These are phyloP conservation scores for Sebastes iracundus DNA, from an alignment of 2,797 vertebrate species.

Conservation along the genomic window DNA sequence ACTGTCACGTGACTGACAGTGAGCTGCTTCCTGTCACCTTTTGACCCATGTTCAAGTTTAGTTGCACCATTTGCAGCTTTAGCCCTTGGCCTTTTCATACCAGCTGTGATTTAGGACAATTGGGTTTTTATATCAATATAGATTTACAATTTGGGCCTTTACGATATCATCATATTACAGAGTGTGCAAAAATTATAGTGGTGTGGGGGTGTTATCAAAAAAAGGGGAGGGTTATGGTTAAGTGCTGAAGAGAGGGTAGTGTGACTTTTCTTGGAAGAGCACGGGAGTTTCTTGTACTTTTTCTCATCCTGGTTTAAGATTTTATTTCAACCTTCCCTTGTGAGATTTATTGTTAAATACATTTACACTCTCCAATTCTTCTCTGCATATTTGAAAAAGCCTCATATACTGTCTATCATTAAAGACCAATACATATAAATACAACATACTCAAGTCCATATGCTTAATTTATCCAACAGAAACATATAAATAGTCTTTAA, in stretches of 20 bases:
- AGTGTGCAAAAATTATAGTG: too few relatives aligned
- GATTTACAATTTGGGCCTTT: not conserved
- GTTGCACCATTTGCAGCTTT: not conserved
- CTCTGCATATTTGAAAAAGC: not conserved
- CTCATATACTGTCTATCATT: not conserved
- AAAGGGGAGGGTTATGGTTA: not conserved
- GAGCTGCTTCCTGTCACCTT: slow-evolving; percentile 8
- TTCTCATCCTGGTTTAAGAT: not conserved
- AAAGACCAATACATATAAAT: not conserved
- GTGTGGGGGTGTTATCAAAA: not conserved
- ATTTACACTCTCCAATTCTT: not conserved
- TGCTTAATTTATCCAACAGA: not conserved
- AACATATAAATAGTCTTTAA: not conserved
- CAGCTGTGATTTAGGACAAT: not conserved
- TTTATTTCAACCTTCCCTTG: not conserved
- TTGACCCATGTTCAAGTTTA: slow-evolving; percentile 7
- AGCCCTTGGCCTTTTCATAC: not conserved
- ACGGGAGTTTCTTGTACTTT: not conserved
- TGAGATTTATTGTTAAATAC: not conserved
- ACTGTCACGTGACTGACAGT: not conserved
- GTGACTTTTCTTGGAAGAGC: not conserved
- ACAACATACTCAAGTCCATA: not conserved
- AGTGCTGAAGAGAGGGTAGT: not conserved
- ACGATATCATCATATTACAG: not conserved
- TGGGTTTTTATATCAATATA: not conserved